Evolutionary conservation across 2,888 invertebrate species (phyloP).

Genomic region (Pristionchus exspectatus): DNA sequence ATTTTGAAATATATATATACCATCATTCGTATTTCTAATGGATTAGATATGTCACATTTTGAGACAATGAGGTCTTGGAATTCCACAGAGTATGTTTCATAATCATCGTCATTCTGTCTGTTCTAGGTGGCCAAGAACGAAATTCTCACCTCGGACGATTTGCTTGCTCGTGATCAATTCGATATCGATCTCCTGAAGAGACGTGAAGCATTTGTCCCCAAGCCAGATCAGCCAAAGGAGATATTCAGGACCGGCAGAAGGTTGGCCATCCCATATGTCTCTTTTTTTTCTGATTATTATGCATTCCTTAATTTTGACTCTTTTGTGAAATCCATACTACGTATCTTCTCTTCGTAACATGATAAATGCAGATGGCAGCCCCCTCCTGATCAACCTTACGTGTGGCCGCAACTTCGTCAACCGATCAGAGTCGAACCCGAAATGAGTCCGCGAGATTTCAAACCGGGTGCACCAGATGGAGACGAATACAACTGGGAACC

Average conservation of each 20-base stretch:
- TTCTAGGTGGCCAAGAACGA: slow-evolving; percentile 73
- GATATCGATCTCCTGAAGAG: slow-evolving; percentile 77
- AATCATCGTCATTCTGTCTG: background rate
- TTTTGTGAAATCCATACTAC: too few species aligned
- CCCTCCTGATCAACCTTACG: slow-evolving; percentile 78
- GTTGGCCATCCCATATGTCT: background rate
- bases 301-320: too few species aligned
- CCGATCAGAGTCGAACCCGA: slow-evolving; percentile 69
- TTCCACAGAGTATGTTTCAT: too few species aligned
- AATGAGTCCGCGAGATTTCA: slow-evolving; percentile 63
- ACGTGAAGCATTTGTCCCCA: slow-evolving; percentile 77
- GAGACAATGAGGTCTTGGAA: too few species aligned
- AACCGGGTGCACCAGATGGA: slow-evolving; percentile 62
- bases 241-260: slow-evolving; percentile 71
- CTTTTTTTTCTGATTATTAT: background rate
- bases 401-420: slow-evolving; percentile 67
- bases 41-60: too few species aligned
- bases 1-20: background rate
- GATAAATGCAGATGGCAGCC: slow-evolving; percentile 75
- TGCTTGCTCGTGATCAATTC: slow-evolving; percentile 75
- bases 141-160: slow-evolving; percentile 76
- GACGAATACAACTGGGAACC: slow-evolving; percentile 78
- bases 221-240: slow-evolving; percentile 67
- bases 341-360: too few species aligned
- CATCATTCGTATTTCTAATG: background rate